These are phyloP conservation scores for Xylocopa sonorina DNA, from an alignment of 1,140 invertebrate genomes.

Conservation along the genomic window DNA sequence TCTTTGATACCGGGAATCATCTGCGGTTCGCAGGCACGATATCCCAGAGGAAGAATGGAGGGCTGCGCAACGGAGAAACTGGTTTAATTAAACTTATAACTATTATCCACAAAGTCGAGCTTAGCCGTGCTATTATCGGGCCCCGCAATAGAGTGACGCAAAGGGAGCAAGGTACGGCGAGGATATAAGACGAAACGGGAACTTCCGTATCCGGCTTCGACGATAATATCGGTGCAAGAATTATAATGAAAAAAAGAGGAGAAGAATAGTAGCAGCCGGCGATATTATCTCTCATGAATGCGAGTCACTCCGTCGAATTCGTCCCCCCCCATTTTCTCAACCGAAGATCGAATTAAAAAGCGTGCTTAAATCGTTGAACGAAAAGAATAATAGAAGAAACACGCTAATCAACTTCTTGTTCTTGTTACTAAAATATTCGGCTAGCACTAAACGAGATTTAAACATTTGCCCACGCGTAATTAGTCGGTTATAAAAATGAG, in stretches of 20 bases:
- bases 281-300: conserved; percentile 18
- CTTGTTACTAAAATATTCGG: neutral
- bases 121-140: conserved; percentile 40
- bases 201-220: conserved; percentile 22
- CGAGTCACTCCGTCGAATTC: neutral
- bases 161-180: conserved; percentile 26
- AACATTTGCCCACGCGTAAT: conserved; percentile 7
- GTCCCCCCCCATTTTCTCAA: neutral
- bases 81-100: conserved; percentile 59
- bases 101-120: conserved; percentile 50
- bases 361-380: neutral
- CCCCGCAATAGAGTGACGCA: conserved; percentile 36
- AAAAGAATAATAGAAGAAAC: neutral
- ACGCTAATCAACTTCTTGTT: neutral
- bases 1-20: conserved; percentile 44
- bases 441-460: neutral
- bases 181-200: conserved; percentile 35
- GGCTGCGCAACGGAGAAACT: conserved; percentile 21
- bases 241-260: conserved; percentile 36
- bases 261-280: neutral
- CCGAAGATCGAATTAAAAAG: neutral
- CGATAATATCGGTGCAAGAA: conserved; percentile 36
- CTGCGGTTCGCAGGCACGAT: conserved; percentile 5
- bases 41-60: conserved; percentile 42
- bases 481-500: conserved; percentile 5